Evolutionary conservation across 1,140 invertebrate genomes (phyloP), one percentile per base, ranked within the genome.

Genomic region (Brachionus sp.): DNA sequence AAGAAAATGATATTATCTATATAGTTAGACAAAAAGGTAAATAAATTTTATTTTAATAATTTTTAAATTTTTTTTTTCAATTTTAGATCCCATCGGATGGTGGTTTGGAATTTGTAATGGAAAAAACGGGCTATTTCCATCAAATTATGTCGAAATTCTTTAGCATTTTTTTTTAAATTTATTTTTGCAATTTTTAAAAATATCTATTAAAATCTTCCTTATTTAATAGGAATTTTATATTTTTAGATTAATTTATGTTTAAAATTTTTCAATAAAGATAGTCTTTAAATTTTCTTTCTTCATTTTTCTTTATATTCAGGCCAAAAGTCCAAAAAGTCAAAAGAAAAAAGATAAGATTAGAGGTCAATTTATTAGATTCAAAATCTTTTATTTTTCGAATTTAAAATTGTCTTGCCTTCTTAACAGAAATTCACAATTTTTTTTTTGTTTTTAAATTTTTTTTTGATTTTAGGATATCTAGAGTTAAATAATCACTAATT

Each of bases 1-100:
- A 97, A 90, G 95, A 95, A 9, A 94, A 95, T 87, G 95, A 98
- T 88, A 88, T 95, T 46, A 96, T 98, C 84, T 95, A 93, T 12
- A 93, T 96, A 87, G 95, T 80, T 50, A 19, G 64, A 23, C 33
- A 82, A 33, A 44, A 46, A 35, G 70, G 70, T 70, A 19, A 9
- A 70, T 16, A 13, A 16, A 12, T 7, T 39, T 1, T 29, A 66
- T 3, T 7, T 37, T 19, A 16, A 39, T 70, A 1, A 39, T 0
- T 9, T 70, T 66, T 66, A 13, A n/a, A 29, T 9, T 13, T 44
- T n/a, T 39, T 19, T 19, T 39, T 70, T n/a, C n/a, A 12, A 16
- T 42, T 70, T 70, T 19, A 70, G 66, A 70, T 25, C 70, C 97
- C 90, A 94, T 95, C 86, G 95, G 95, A 0, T 97, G 95, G 95